phyloP scores from a whole-genome alignment of 2,113 vertebrate genomes.

The Talpa occidentalis region DNA sequence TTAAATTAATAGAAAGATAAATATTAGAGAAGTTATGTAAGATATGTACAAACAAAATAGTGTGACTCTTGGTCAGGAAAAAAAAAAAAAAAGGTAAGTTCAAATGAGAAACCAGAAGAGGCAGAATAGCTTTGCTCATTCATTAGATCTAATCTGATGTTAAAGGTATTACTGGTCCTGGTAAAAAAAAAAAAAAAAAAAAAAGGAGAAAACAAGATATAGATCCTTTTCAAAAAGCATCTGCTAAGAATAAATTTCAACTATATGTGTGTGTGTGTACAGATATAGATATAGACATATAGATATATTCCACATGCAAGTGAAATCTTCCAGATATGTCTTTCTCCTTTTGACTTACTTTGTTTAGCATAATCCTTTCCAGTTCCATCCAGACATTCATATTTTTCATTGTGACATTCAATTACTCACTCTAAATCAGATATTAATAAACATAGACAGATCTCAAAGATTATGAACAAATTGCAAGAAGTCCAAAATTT shows the following conservation, averaged over 20 bases:
- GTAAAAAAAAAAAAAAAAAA: too few species aligned
- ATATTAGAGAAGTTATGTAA: background rate
- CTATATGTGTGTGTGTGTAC: too few species aligned
- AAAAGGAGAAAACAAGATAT: background rate
- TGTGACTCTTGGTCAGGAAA: background rate
- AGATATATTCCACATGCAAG: too few species aligned
- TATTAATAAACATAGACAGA: background rate
- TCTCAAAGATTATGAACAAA: background rate
- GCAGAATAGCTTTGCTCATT: background rate
- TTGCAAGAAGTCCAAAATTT: background rate
- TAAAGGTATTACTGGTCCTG: background rate
- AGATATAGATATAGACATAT: too few species aligned
- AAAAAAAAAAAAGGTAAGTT: background rate
- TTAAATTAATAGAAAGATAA: background rate
- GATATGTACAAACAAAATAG: background rate
- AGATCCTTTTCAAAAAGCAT: background rate
- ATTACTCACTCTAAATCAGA: background rate
- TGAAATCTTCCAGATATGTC: too few species aligned
- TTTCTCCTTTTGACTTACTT: too few species aligned
- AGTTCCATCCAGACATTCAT: background rate
- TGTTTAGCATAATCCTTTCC: too few species aligned
- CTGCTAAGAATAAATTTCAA: background rate
- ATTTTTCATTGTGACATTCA: background rate
- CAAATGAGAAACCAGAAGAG: background rate
- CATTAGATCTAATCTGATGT: background rate